phyloP scores from a whole-genome alignment of 2,113 vertebrate species.

The Otolemur garnettii region DNA sequence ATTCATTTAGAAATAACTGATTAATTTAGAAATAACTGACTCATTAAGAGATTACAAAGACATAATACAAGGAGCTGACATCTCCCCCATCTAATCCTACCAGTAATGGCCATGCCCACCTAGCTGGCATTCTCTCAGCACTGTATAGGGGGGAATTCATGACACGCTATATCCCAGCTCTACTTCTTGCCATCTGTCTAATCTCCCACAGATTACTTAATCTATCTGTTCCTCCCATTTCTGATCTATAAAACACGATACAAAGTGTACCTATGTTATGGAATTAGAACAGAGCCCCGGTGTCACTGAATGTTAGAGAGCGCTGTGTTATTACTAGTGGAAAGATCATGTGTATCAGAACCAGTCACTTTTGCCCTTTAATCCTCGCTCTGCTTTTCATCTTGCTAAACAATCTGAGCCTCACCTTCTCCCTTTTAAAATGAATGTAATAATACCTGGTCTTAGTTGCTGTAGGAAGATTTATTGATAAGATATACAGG shows the following conservation, averaged over 20 bases:
- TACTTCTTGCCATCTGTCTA: not conserved
- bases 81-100: not conserved
- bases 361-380: not conserved
- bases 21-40: too few relatives aligned
- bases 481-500: not conserved
- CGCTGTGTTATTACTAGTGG: not conserved
- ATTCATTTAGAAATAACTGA: not conserved
- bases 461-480: not conserved
- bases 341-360: not conserved
- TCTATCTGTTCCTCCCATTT: not conserved
- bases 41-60: not conserved
- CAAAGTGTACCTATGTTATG: not conserved
- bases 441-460: not conserved
- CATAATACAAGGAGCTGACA: not conserved
- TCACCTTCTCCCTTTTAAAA: conserved; percentile 1
- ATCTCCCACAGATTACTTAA: not conserved
- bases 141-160: not conserved
- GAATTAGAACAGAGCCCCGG: not conserved
- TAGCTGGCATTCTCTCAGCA: not conserved
- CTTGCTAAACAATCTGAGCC: not conserved
- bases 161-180: not conserved
- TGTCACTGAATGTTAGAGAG: not conserved
- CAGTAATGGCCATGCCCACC: not conserved
- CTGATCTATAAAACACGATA: not conserved
- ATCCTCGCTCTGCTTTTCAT: not conserved